A percentile compares a stretch with the other conserved stretches of the same genome.
Conservation (phyloP, 2,888 invertebrate species). For the Stenolophus ochropezus region DNA sequence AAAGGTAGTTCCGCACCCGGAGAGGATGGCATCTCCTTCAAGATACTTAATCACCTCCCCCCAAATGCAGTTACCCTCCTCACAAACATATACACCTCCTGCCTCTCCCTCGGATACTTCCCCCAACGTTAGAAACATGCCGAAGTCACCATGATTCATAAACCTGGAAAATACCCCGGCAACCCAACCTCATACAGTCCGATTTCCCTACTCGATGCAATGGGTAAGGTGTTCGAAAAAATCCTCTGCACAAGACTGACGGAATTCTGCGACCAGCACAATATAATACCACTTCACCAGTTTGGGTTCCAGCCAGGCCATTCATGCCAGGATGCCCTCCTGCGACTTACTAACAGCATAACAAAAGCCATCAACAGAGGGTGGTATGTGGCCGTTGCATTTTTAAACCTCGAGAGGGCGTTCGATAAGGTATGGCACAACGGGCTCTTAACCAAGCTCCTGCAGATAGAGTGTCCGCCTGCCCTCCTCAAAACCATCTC, state of each 20-base stretch:
- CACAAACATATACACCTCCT: neutral
- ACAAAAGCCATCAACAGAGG: neutral
- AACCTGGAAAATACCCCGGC: neutral
- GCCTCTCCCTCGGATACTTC: neutral
- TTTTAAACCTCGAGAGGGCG: neutral
- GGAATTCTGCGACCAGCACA: neutral
- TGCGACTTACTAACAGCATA: neutral
- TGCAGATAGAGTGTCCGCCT: too few relatives aligned
- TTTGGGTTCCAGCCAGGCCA: neutral
- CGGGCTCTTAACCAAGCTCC: neutral
- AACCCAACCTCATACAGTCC: constrained; percentile 26
- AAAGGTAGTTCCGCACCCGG: neutral
- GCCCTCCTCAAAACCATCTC: too few relatives aligned
- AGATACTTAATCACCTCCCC: neutral
- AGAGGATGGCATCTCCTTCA: neutral
- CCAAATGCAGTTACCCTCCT: neutral
- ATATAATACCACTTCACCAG: neutral
- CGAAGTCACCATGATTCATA: neutral
- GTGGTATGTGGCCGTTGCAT: neutral
- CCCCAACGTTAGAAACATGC: neutral
- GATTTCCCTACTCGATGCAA: neutral
- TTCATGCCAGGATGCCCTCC: neutral
- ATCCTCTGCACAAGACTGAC: neutral
- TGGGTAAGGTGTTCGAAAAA: neutral
- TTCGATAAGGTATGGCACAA: neutral